Base-by-base conservation (phyloP, 2,888 invertebrate species). In the Nesidiocoris tenuis region DNA sequence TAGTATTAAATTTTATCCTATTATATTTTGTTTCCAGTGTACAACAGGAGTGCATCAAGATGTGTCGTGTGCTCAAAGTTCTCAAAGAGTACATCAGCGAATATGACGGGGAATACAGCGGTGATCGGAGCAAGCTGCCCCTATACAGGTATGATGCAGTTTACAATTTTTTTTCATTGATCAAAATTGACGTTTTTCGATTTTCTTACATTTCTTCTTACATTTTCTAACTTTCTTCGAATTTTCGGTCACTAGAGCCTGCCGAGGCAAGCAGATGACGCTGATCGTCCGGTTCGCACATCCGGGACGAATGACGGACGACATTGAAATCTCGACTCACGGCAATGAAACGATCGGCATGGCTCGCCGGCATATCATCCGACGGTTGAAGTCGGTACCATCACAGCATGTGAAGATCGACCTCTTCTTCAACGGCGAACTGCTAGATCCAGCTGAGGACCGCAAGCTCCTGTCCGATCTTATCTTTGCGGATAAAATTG, bases 1-100 rank as follows among this genome's bases (percentile, higher is more conserved):
- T n/a, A n/a, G n/a, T n/a, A n/a, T n/a, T n/a, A n/a, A n/a, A n/a
- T n/a, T n/a, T n/a, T n/a, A n/a, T n/a, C n/a, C n/a, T n/a, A n/a
- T n/a, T n/a, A n/a, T n/a, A n/a, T n/a, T n/a, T n/a, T n/a, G n/a
- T 84, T 79, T 83, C 82, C 79, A 84, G 88, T 78, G 86, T 90
- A 74, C 84, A 86, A 81, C 85, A 87, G 76, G 93, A 93, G 83
- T 91, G 92, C 3, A 89, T 91, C 77, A 90, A 93, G 84, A 95
- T 97, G 91, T 94, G 94, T 84, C 90, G 97, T 80, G 93, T 98
- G 74, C 89, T 98, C 84, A 93, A 94, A 85, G 96, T 97, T 82
- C 87, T 98, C 82, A 93, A 94, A 83, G 97, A 97, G 85, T 98
- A 98, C 84, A 90, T 98, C 79, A 92, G 92, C 81, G 96, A 97